A percentile compares a stretch with the other conserved stretches of the same genome.
These are phyloP conservation scores for Empis livida DNA, from an alignment of 2,888 invertebrate species.

Conservation along the genomic window DNA sequence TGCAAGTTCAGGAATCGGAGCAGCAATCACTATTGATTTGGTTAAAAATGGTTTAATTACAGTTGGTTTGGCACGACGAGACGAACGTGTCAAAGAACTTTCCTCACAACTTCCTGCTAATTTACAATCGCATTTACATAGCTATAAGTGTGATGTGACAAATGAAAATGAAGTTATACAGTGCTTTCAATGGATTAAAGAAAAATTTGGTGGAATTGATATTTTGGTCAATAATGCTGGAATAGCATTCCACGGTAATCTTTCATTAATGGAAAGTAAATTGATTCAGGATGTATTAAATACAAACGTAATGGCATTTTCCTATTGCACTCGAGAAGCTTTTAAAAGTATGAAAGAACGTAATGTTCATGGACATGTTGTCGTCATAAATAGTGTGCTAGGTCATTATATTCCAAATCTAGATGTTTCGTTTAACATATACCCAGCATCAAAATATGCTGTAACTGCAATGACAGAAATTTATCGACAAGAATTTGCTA, in stretches of 20 bases:
- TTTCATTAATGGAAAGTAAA: constrained; percentile 20
- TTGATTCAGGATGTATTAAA: constrained; percentile 29
- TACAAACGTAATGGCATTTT: constrained; percentile 37
- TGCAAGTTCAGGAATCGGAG: constrained; percentile 44
- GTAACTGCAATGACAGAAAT: constrained; percentile 29
- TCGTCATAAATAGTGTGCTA: constrained; percentile 35
- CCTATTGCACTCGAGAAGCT: constrained; percentile 38
- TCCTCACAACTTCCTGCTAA: constrained; percentile 16
- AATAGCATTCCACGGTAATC: constrained; percentile 19
- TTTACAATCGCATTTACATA: constrained; percentile 13
- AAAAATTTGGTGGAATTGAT: constrained; percentile 39
- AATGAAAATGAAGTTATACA: constrained; percentile 39
- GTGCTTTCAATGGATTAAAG: constrained; percentile 39
- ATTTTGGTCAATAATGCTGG: constrained; percentile 48
- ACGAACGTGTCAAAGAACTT: constrained; percentile 22
- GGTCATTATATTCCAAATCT: constrained; percentile 22
- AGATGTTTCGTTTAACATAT: constrained; percentile 23
- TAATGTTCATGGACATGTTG: constrained; percentile 38
- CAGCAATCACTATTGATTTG: constrained; percentile 28
- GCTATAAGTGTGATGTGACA: constrained; percentile 33
- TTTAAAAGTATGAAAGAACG: constrained; percentile 37
- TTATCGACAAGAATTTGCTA: constrained; percentile 28
- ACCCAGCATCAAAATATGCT: constrained; percentile 28
- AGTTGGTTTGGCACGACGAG: constrained; percentile 35
- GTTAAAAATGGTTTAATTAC: constrained; percentile 37